Percentiles rank a stretch among this genome's conserved stretches.
Conservation (phyloP, 2,113 vertebrate species). For the Ramphastos sulfuratus region DNA sequence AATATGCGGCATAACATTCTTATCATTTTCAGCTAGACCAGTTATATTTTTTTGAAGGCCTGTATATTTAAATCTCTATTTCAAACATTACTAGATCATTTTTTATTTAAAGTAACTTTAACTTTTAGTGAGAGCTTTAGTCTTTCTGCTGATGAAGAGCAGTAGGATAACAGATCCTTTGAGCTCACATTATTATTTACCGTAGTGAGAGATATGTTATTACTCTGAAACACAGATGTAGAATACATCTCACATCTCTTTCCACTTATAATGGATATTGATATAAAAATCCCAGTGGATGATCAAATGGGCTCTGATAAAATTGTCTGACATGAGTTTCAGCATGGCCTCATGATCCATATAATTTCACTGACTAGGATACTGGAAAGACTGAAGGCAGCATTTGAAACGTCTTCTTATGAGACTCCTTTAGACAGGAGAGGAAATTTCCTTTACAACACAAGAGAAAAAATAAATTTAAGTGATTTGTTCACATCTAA, state of each 20-base stretch:
- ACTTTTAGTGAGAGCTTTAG: not conserved
- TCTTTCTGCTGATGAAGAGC: not conserved
- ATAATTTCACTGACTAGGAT: not conserved
- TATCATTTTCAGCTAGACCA: constrained; percentile 6
- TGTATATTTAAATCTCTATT: not conserved
- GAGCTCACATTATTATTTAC: not conserved
- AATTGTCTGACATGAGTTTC: not conserved
- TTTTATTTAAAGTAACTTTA: not conserved
- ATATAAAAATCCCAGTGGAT: not conserved
- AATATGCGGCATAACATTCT: not conserved
- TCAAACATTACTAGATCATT: not conserved
- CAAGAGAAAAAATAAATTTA: not conserved
- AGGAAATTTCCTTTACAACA: not conserved
- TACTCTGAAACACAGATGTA: not conserved
- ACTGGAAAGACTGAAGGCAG: not conserved
- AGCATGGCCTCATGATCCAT: not conserved
- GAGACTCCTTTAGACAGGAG: not conserved
- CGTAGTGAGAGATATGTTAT: not conserved
- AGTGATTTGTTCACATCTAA: not conserved
- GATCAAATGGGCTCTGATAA: not conserved
- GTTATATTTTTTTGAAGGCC: not conserved
- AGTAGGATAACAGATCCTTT: not conserved
- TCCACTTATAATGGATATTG: not conserved
- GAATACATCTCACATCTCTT: not conserved
- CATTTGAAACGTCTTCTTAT: not conserved